Percentiles rank a stretch among this genome's conserved stretches.
These are phyloP conservation scores for Ethmia dodecea DNA, from an alignment of 2,888 invertebrate genomes.

Conservation along the genomic window DNA sequence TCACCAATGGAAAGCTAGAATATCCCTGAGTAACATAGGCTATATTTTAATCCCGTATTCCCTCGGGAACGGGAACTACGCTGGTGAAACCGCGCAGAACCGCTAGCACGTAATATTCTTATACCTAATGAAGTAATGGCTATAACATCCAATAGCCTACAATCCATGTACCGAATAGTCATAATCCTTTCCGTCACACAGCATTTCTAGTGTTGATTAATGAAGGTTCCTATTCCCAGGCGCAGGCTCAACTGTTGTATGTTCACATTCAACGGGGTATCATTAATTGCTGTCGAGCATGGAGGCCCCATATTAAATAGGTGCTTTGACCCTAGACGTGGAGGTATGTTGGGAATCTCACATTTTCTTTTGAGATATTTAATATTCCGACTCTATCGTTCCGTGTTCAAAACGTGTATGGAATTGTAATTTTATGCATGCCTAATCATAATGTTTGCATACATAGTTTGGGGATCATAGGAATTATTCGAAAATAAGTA, in stretches of 20 bases:
- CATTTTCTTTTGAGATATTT: slow-evolving; percentile 28
- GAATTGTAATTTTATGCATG: slow-evolving; percentile 24
- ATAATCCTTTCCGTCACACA: slow-evolving; percentile 1
- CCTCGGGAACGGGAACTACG: too few species aligned
- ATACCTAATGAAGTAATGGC: too few species aligned
- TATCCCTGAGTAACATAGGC: too few species aligned
- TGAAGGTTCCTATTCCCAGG: slow-evolving; percentile 23
- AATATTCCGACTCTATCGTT: slow-evolving; percentile 27
- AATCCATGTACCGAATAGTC: too few species aligned
- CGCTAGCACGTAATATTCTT: too few species aligned
- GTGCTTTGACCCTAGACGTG: slow-evolving; percentile 59
- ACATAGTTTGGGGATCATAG: too few species aligned
- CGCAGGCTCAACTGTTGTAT: slow-evolving; percentile 41
- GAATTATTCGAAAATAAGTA: too few species aligned
- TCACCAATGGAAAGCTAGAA: too few species aligned
- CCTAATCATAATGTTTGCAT: too few species aligned
- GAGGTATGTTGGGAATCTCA: slow-evolving; percentile 42
- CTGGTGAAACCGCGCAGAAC: too few species aligned
- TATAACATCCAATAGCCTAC: too few species aligned
- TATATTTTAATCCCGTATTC: too few species aligned
- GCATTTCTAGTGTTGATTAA: slow-evolving; percentile 23
- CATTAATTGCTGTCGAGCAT: slow-evolving; percentile 51
- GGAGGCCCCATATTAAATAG: slow-evolving; percentile 53
- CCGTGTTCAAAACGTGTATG: slow-evolving; percentile 25
- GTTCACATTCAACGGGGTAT: slow-evolving; percentile 48